Percentiles rank a stretch among this genome's conserved stretches.
Evolutionary conservation across 2,113 vertebrate species (phyloP).

Genomic region (Menura novaehollandiae): DNA sequence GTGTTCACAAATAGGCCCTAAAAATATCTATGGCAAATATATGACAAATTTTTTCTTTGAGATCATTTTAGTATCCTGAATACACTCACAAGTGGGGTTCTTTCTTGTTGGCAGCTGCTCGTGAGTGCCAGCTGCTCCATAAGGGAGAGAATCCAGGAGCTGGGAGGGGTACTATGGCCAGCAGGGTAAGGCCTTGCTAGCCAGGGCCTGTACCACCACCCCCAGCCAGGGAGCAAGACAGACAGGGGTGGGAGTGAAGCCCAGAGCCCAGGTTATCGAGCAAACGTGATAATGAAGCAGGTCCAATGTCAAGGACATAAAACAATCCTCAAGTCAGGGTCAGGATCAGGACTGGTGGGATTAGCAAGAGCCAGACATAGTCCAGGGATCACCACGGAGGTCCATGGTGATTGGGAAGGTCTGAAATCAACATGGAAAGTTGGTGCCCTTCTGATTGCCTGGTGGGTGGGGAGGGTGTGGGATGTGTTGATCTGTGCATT

Average conservation of each 20-base stretch:
- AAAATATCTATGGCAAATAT: background rate
- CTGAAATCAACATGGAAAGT: background rate
- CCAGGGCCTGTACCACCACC: background rate
- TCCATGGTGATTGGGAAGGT: background rate
- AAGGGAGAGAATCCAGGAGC: background rate
- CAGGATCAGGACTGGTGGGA: background rate
- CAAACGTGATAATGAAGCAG: background rate
- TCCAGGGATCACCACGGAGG: background rate
- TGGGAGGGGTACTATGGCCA: background rate
- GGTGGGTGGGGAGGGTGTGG: background rate
- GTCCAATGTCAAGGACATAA: background rate
- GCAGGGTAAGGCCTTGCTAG: background rate
- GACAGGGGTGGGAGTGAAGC: background rate
- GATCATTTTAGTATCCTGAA: background rate
- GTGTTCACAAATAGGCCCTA: background rate
- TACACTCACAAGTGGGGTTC: background rate
- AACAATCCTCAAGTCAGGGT: background rate
- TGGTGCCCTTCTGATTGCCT: background rate
- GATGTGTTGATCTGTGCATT: background rate
- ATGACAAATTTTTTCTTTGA: background rate
- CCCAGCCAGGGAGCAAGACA: background rate
- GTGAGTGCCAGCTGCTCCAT: fast-evolving
- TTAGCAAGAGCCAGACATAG: background rate
- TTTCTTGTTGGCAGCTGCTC: background rate
- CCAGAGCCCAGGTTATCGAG: background rate